Percentiles rank a stretch among this genome's conserved stretches.
Conservation (phyloP, 2,797 vertebrate species). For the Brachymystax lenok region DNA sequence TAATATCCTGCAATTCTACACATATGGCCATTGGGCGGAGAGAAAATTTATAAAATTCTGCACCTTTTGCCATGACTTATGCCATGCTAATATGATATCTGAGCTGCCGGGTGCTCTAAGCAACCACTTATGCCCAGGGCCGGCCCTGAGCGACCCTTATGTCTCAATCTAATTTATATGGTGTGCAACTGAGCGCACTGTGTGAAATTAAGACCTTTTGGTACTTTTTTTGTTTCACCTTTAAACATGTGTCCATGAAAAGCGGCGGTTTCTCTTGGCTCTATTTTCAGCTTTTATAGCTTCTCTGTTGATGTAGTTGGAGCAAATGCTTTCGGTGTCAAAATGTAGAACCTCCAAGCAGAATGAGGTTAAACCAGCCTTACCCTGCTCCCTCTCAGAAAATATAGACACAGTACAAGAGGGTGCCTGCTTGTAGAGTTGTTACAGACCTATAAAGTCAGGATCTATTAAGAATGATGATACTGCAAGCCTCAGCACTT, state of each 20-base stretch:
- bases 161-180: slow-evolving; percentile 38
- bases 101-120: too few species aligned
- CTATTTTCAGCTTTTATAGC: slow-evolving; percentile 19
- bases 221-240: slow-evolving; percentile 37
- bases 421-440: slow-evolving; percentile 30
- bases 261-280: slow-evolving; percentile 30
- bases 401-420: slow-evolving; percentile 14
- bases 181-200: slow-evolving; percentile 38
- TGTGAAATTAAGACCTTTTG: slow-evolving; percentile 39
- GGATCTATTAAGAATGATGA: slow-evolving; percentile 42
- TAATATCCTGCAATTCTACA: too few species aligned
- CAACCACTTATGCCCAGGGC: too few species aligned
- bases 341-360: neutral
- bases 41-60: too few species aligned
- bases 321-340: neutral
- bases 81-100: too few species aligned
- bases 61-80: too few species aligned
- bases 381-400: neutral
- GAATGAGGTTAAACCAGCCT: neutral
- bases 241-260: slow-evolving; percentile 29
- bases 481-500: slow-evolving; percentile 68
- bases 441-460: slow-evolving; percentile 57
- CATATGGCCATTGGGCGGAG: too few species aligned
- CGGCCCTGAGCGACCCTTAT: slow-evolving; percentile 6
- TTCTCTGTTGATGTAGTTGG: neutral